phyloP scores from a whole-genome alignment of 2,888 invertebrate species.

The Rotaria sp. region DNA sequence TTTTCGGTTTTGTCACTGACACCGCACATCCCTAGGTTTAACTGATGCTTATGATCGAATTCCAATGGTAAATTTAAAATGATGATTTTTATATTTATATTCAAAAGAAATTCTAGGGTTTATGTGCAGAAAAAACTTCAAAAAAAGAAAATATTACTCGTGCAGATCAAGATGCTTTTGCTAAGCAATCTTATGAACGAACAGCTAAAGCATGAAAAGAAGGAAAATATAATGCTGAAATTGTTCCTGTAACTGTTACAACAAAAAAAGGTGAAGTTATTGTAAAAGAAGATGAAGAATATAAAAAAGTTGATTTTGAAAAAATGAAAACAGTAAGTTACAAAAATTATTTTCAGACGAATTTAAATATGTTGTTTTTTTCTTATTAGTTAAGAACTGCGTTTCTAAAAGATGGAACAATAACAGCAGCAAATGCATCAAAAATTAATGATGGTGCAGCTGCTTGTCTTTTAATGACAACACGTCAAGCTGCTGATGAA shows the following conservation, averaged over 20 bases:
- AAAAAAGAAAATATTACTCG: slow-evolving; percentile 77
- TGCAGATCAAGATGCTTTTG: slow-evolving; percentile 85
- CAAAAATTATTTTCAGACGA: neutral
- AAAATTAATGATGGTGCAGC: slow-evolving; percentile 94
- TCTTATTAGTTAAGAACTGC: slow-evolving; percentile 14
- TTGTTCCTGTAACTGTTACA: slow-evolving; percentile 74
- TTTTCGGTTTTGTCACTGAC: too few species aligned
- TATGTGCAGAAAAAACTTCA: slow-evolving; percentile 93
- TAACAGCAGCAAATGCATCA: slow-evolving; percentile 95
- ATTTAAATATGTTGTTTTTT: neutral
- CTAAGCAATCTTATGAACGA: slow-evolving; percentile 78
- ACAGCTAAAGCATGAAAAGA: slow-evolving; percentile 71
- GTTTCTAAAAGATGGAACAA: slow-evolving; percentile 61
- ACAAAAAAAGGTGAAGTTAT: slow-evolving; percentile 61
- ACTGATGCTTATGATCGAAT: slow-evolving; percentile 93
- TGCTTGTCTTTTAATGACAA: slow-evolving; percentile 79
- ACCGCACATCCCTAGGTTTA: too few species aligned
- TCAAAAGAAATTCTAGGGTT: slow-evolving; percentile 61
- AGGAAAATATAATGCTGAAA: slow-evolving; percentile 72
- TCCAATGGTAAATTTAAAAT: slow-evolving; percentile 68
- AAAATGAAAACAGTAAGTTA: slow-evolving; percentile 64
- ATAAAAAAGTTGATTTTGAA: slow-evolving; percentile 80
- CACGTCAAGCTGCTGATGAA: slow-evolving; percentile 64
- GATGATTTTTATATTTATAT: slow-evolving; percentile 6
- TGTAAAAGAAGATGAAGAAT: slow-evolving; percentile 85